Percentiles rank a stretch among this genome's conserved stretches.
These are phyloP conservation scores for Drosophila nigritarsus DNA, from an alignment of 2,888 invertebrate genomes.

Conservation along the genomic window DNA sequence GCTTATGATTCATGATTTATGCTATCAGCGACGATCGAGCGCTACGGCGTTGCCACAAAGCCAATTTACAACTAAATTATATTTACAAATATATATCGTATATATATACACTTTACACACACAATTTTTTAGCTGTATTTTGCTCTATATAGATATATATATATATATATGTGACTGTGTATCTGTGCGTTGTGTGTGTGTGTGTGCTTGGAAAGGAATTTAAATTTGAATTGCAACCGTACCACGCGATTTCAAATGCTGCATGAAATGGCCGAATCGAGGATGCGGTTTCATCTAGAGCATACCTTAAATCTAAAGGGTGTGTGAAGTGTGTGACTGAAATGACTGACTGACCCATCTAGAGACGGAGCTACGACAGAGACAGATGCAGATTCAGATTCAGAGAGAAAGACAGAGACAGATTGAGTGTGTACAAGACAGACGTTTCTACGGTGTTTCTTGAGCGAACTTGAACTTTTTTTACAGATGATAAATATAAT, in stretches of 20 bases:
- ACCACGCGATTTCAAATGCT: conserved; percentile 59
- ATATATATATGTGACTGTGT: not conserved
- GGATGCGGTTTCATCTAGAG: conserved; percentile 59
- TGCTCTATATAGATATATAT: not conserved
- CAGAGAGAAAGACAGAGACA: not conserved
- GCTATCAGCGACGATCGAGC: conserved; percentile 69
- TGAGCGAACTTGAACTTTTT: not conserved
- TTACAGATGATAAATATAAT: not conserved
- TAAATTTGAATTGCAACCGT: conserved; percentile 44
- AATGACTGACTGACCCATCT: conserved; percentile 21
- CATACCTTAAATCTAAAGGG: conserved; percentile 55
- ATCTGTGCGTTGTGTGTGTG: conserved; percentile 13
- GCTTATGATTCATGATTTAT: conserved; percentile 76
- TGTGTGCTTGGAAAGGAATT: conserved; percentile 12
- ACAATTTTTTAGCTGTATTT: not conserved
- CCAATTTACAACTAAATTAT: conserved; percentile 66
- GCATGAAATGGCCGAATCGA: conserved; percentile 70
- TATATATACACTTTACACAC: not conserved
- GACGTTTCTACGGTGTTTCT: too few relatives aligned
- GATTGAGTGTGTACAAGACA: not conserved
- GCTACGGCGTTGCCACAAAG: conserved; percentile 75
- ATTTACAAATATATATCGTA: conserved; percentile 27
- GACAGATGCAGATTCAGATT: not conserved
- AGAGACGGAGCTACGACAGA: conserved; percentile 10
- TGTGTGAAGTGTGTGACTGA: conserved; percentile 49